Evolutionary conservation across 2,888 invertebrate species (phyloP).

Genomic region (Caradrina clavipalpis): DNA sequence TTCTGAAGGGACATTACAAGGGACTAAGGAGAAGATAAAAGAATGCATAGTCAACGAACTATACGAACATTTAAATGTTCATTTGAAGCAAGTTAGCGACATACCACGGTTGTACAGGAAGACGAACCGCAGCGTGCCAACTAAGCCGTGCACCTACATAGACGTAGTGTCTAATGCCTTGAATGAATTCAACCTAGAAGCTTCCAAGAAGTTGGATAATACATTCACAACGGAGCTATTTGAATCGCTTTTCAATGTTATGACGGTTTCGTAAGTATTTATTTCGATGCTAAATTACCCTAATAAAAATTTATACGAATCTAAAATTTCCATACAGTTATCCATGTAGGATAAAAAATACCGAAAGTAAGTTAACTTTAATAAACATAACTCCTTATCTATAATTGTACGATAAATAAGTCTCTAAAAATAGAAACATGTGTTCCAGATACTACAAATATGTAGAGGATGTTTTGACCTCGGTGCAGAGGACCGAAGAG

Average conservation of each 20-base stretch:
- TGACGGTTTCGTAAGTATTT: constrained; percentile 90
- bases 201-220: constrained; percentile 80
- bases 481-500: constrained; percentile 98
- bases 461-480: constrained; percentile 97
- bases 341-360: constrained; percentile 11
- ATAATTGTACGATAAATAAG: constrained; percentile 14
- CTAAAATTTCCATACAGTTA: background rate
- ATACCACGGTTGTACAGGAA: constrained; percentile 98
- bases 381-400: constrained; percentile 42
- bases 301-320: background rate
- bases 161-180: constrained; percentile 92
- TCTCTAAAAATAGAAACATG: constrained; percentile 48
- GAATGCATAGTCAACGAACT: constrained; percentile 85
- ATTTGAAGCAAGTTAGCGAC: constrained; percentile 96
- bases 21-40: constrained; percentile 77
- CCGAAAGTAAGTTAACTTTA: constrained; percentile 27
- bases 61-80: constrained; percentile 86
- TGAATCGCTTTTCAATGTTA: constrained; percentile 85
- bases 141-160: constrained; percentile 95
- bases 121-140: constrained; percentile 97
- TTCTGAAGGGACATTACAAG: constrained; percentile 74
- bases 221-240: constrained; percentile 79
- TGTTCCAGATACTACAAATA: constrained; percentile 92
- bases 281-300: background rate
- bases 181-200: constrained; percentile 90